Evolutionary conservation across 2,113 vertebrate genomes (phyloP).

Genomic region (Lophius piscatorius): DNA sequence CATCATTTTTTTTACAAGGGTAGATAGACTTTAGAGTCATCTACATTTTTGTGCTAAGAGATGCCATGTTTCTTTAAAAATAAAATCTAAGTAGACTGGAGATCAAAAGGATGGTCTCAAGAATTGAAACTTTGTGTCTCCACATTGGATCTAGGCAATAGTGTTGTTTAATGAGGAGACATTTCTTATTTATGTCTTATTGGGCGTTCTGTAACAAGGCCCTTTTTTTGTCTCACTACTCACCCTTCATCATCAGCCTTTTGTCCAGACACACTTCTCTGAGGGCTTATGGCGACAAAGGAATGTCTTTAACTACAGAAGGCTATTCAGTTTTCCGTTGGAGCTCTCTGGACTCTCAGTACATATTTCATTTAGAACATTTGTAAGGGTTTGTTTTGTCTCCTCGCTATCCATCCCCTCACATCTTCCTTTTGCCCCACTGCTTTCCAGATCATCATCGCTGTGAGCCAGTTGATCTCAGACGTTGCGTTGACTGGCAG

Average conservation of each 20-base stretch:
- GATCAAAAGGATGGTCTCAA: no score
- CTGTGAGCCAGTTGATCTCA: slow-evolving; percentile 95
- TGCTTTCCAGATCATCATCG: slow-evolving; percentile 91
- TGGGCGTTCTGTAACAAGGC: background rate
- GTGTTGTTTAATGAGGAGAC: no score
- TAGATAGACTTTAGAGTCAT: no score
- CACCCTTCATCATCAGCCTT: background rate
- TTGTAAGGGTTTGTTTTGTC: background rate
- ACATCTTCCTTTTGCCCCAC: background rate
- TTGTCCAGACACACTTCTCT: background rate
- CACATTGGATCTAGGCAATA: no score
- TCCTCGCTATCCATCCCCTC: background rate
- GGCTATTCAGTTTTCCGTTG: background rate
- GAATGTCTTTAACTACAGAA: slow-evolving; percentile 22
- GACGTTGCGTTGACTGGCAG: slow-evolving; percentile 94
- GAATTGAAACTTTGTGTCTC: no score
- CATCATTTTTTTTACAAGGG: no score
- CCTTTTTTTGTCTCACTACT: background rate
- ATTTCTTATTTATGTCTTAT: no score
- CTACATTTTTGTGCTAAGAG: no score
- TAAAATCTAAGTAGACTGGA: no score
- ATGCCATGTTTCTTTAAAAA: no score
- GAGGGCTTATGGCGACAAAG: background rate
- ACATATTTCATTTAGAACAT: no score
- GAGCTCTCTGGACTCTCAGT: background rate